A percentile compares a stretch with the other conserved stretches of the same genome.
phyloP scores from a whole-genome alignment of 2,888 invertebrate species.

The Troides helena region DNA sequence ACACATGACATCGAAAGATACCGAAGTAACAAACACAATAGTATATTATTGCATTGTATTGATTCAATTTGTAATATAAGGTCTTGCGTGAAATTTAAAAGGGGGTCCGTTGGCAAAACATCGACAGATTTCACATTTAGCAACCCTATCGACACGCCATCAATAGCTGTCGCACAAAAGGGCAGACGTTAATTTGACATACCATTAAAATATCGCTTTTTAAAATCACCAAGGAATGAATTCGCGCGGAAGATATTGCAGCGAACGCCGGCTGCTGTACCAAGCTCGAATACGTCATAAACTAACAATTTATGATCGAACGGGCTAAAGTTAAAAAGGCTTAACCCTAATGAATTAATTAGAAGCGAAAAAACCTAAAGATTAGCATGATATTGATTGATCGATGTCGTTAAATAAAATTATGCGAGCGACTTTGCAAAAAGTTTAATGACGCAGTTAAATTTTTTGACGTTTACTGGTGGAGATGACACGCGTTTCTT shows the following conservation, averaged over 20 bases:
- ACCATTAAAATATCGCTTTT: conserved; percentile 77
- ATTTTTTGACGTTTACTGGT: conserved; percentile 43
- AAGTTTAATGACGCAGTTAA: conserved; percentile 60
- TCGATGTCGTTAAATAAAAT: conserved; percentile 67
- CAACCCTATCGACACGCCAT: conserved; percentile 76
- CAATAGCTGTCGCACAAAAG: conserved; percentile 66
- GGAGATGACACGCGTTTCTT: conserved; percentile 70
- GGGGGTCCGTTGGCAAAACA: conserved; percentile 67
- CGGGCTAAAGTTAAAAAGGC: conserved; percentile 35
- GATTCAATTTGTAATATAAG: conserved; percentile 75
- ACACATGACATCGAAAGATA: conserved; percentile 50
- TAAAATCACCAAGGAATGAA: conserved; percentile 62
- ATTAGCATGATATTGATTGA: conserved; percentile 74
- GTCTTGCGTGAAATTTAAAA: conserved; percentile 67
- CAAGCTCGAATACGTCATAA: conserved; percentile 53
- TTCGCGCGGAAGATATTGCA: conserved; percentile 68
- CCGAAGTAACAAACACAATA: conserved; percentile 50
- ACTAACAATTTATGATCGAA: conserved; percentile 62
- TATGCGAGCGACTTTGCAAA: conserved; percentile 36
- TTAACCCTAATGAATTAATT: conserved; percentile 68
- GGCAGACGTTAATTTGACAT: conserved; percentile 77
- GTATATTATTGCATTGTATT: conserved; percentile 52
- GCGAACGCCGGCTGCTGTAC: conserved; percentile 49
- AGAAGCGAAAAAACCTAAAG: conserved; percentile 38
- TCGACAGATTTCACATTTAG: conserved; percentile 43